Evolutionary conservation across 2,113 vertebrate genomes (phyloP).

Genomic region (rabbit (Oryctolagus cuniculus)): DNA sequence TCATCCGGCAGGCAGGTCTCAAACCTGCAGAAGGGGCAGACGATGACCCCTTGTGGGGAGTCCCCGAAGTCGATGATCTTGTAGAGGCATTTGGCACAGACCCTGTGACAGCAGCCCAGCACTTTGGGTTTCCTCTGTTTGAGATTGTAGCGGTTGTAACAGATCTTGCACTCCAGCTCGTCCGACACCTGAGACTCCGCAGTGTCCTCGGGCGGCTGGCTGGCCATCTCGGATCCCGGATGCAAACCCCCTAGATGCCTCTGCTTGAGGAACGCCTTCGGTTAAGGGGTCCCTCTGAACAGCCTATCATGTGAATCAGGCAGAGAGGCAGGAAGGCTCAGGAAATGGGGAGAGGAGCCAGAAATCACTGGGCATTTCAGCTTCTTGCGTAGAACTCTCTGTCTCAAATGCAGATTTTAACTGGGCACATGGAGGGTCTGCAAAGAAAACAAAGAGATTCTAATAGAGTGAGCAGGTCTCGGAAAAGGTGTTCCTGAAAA

Average conservation of each 20-base stretch:
- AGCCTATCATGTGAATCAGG: conserved; percentile 47
- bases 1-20: conserved; percentile 92
- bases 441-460: conserved; percentile 71
- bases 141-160: conserved; percentile 94
- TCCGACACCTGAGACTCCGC: conserved; percentile 88
- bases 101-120: conserved; percentile 94
- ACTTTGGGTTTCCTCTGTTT: conserved; percentile 93
- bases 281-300: conserved; percentile 51
- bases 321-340: conserved; percentile 4
- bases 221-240: conserved; percentile 86
- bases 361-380: conserved; percentile 76
- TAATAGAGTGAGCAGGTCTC: conserved; percentile 47
- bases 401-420: conserved; percentile 71
- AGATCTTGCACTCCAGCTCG: conserved; percentile 98
- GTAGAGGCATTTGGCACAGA: conserved; percentile 95
- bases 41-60: conserved; percentile 91
- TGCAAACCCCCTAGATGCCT: not conserved
- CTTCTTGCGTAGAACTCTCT: conserved; percentile 36
- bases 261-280: not conserved
- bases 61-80: conserved; percentile 96
- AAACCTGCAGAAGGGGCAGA: conserved; percentile 96
- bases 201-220: conserved; percentile 85
- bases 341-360: not conserved
- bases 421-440: conserved; percentile 73
- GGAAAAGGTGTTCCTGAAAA: not conserved